These are phyloP conservation scores for Andrena chrysosceles DNA, from an alignment of 2,888 invertebrate species.

Conservation along the genomic window DNA sequence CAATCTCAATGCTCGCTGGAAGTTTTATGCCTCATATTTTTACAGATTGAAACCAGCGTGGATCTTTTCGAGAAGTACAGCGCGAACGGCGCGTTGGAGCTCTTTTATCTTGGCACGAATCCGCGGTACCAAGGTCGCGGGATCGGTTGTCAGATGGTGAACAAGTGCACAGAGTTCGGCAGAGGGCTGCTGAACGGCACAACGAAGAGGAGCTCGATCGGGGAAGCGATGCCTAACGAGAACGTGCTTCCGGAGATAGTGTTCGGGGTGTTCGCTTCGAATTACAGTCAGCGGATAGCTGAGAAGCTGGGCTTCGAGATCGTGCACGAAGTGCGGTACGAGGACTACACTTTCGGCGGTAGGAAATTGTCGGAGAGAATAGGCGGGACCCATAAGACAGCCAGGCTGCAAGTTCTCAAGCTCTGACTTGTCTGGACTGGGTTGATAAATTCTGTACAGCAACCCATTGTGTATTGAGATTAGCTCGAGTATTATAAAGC, in stretches of 20 bases:
- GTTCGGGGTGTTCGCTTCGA: constrained; percentile 88
- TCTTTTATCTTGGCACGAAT: constrained; percentile 89
- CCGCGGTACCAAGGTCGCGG: constrained; percentile 86
- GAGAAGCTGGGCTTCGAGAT: constrained; percentile 86
- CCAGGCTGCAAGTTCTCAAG: constrained; percentile 70
- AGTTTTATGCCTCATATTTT: background rate
- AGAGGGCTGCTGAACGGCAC: constrained; percentile 46
- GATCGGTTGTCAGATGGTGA: constrained; percentile 86
- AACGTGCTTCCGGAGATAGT: constrained; percentile 86
- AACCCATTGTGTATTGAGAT: too few species aligned
- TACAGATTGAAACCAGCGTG: constrained; percentile 75
- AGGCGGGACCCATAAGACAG: constrained; percentile 78
- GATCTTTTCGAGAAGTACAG: constrained; percentile 87
- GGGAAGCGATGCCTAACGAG: constrained; percentile 69
- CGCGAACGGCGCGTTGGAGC: constrained; percentile 87
- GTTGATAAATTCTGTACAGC: background rate
- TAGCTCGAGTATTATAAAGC: background rate
- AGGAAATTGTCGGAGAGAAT: constrained; percentile 88
- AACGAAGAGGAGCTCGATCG: constrained; percentile 63
- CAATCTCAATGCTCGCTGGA: too few species aligned
- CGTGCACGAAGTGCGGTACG: constrained; percentile 86
- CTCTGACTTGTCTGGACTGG: constrained; percentile 9
- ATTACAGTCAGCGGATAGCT: constrained; percentile 87
- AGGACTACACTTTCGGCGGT: constrained; percentile 87
- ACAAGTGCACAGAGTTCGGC: constrained; percentile 70